Evolutionary conservation across 2,797 vertebrate species (phyloP).

Genomic region (Molossus molossus): DNA sequence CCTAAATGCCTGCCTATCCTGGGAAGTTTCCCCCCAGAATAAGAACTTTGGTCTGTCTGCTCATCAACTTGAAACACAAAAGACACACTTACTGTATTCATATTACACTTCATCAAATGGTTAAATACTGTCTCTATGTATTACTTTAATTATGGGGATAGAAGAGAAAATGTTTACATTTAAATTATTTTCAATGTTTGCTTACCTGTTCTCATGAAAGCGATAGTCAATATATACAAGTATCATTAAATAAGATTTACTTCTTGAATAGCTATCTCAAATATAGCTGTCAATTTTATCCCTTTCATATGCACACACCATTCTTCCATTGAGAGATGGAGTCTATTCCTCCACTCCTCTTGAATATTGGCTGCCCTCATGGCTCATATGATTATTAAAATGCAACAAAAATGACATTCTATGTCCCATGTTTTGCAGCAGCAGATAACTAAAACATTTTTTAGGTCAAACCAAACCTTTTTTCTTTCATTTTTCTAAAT

Average conservation of each 20-base stretch:
- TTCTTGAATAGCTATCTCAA: not conserved
- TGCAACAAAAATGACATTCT: not conserved
- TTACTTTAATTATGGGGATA: constrained; percentile 36
- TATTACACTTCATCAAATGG: not conserved
- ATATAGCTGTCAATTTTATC: not conserved
- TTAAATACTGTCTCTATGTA: not conserved
- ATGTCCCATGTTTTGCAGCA: not conserved
- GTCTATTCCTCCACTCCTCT: not conserved
- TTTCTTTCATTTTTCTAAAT: not conserved
- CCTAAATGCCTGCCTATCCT: not conserved
- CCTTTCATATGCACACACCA: not conserved
- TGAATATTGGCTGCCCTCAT: not conserved
- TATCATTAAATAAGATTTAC: constrained; percentile 37
- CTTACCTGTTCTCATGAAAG: not conserved
- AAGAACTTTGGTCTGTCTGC: not conserved
- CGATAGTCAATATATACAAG: not conserved
- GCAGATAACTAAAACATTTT: not conserved
- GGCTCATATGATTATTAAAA: not conserved
- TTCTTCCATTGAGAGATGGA: not conserved
- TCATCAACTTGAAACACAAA: constrained; percentile 21
- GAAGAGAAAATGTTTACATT: constrained; percentile 4
- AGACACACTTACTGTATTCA: not conserved
- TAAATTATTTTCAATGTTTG: constrained; percentile 23
- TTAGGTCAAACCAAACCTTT: not conserved
- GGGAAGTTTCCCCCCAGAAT: not conserved